Evolutionary conservation across 2,113 vertebrate genomes (phyloP).

Genomic region (Oncorhynchus clarkii): DNA sequence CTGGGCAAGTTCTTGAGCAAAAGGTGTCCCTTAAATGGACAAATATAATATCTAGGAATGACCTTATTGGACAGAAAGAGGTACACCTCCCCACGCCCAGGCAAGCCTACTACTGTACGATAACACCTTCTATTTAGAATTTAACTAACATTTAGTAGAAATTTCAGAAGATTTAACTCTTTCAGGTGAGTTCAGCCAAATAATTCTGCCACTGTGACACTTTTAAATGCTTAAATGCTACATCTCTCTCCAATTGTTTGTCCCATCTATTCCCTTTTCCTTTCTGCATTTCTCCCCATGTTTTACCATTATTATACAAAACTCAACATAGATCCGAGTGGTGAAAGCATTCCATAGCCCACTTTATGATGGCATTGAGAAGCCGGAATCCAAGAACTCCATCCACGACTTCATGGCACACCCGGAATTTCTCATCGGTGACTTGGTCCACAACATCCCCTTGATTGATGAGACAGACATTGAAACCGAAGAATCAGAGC

Average conservation of each 20-base stretch:
- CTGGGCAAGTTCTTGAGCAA: no score
- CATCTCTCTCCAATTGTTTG: neutral
- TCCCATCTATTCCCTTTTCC: neutral
- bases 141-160: no score
- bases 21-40: no score
- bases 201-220: neutral
- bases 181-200: no score
- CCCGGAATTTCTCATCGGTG: slow-evolving; percentile 79
- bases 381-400: slow-evolving; percentile 73
- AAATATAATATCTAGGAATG: no score
- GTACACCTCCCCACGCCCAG: neutral
- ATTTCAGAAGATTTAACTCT: no score
- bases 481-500: slow-evolving; percentile 74
- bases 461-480: slow-evolving; percentile 80
- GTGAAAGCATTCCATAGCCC: slow-evolving; percentile 84
- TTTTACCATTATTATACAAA: slow-evolving; percentile 8
- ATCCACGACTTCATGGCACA: slow-evolving; percentile 80
- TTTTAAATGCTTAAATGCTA: neutral
- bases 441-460: slow-evolving; percentile 79
- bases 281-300: neutral
- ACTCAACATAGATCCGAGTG: slow-evolving; percentile 74
- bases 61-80: no score
- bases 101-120: no score
- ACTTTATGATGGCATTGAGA: slow-evolving; percentile 78
- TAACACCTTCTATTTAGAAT: no score